Conservation (phyloP, 1,140 invertebrate species). For the Saccostrea echinata region DNA sequence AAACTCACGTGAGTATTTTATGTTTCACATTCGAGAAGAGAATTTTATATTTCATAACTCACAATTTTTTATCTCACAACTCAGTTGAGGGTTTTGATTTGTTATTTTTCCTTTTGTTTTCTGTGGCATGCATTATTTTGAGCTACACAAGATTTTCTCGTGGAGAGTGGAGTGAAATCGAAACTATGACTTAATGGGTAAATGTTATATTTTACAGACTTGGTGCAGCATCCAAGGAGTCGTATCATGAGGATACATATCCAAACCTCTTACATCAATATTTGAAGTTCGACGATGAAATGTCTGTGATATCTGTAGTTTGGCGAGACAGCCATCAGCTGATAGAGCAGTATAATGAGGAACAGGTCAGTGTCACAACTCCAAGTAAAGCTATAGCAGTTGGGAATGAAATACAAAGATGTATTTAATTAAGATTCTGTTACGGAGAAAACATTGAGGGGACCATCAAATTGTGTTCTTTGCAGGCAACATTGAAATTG, state of each 20-base stretch:
- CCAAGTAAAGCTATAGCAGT: not conserved
- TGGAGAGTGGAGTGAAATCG: too few relatives aligned
- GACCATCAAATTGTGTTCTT: conserved; percentile 28
- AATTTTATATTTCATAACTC: not conserved
- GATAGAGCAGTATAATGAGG: conserved; percentile 83
- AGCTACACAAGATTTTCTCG: too few relatives aligned
- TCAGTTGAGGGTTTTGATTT: conserved; percentile 68
- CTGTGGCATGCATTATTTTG: too few relatives aligned
- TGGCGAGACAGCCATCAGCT: conserved; percentile 84
- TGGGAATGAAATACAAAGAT: not conserved
- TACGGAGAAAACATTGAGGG: not conserved
- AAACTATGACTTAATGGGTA: too few relatives aligned
- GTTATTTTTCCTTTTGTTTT: too few relatives aligned
- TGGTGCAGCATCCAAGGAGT: conserved; percentile 74
- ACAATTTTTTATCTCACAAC: conserved; percentile 79
- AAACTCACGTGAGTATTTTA: conserved; percentile 78
- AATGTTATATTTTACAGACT: conserved; percentile 59
- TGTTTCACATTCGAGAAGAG: conserved; percentile 58
- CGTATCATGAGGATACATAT: conserved; percentile 81
- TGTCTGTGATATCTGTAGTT: conserved; percentile 83
- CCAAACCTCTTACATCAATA: conserved; percentile 82
- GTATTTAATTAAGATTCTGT: not conserved
- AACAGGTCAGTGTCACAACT: conserved; percentile 71
- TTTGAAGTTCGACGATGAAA: conserved; percentile 85
- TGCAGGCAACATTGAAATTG: conserved; percentile 81